Evolutionary conservation across 1,140 invertebrate genomes (phyloP), one percentile per base, ranked within the genome.

Genomic region (Drosophila pectinifera): DNA sequence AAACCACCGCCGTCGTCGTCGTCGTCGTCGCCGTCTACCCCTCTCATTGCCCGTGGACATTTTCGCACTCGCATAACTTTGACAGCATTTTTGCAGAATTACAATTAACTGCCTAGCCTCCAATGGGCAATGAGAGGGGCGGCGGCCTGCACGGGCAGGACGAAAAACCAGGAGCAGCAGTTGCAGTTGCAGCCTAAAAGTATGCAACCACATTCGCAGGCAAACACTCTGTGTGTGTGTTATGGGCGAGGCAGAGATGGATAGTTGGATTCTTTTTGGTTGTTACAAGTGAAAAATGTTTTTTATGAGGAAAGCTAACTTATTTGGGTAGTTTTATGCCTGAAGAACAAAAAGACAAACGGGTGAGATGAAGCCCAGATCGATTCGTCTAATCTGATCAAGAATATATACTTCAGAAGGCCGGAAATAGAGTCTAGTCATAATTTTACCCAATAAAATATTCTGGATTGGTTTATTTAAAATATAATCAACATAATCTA

Each of bases 31-130:
- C 8, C 49, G n/a, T 16, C 41, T 55, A 43, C 74, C 57, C 59
- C 45, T 26, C 46, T 31, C 49, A 53, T 24, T 39, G 81, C 73
- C 77, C 62, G 78, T 74, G 81, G 81, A 78, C 68, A 85, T 85
- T 80, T 85, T 85, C 82, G 81, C 83, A 86, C 83, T 88, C 69
- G 75, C 82, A 88, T 88, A 86, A 88, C 82, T 85, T 88, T 88
- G 82, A 86, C 81, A 74, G 81, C 62, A 84, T 85, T 84, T 85
- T 80, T 84, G 80, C 80, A 80, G 80, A 74, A 84, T 85, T 80
- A 85, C 82, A 86, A 86, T 86, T 86, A 86, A 88, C 82, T 82
- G 82, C 73, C 78, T 54, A 67, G 59, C 36, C 48, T 48, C 51
- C 43, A 65, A 64, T 65, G 61, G 42, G 42, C 28, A 43, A 53